Evolutionary conservation across 2,888 invertebrate species (phyloP), one percentile per base, ranked within the genome.

Genomic region (Eristalis arbustorum): DNA sequence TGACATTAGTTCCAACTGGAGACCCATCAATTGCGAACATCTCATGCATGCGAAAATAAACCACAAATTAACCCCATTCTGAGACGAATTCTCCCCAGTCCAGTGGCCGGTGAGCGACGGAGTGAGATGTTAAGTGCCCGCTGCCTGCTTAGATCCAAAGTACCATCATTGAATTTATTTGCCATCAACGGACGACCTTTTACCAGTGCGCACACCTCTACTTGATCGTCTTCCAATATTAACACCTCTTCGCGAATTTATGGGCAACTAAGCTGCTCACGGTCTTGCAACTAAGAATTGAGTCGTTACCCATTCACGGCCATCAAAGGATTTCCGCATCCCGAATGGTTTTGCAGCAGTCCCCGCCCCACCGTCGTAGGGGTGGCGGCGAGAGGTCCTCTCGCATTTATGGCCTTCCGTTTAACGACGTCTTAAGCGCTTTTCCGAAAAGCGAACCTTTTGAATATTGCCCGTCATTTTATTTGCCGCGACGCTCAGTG

Each of bases 401-500:
- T 25, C 72, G 84, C 71, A 76, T 84, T 84, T 81, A 84, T 81
- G 84, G 71, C 84, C 72, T 76, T 84, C 57, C 72, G 49, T 74
- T 84, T 76, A 68, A 84, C 72, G 84, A 81, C 34, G 76, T 67
- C 81, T 84, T 84, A 81, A 84, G 81, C 61, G 75, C 63, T 76
- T 72, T 78, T 68, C 62, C 62, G 37, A 22, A 71, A 66, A 80
- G 63, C 62, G 79, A 82, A 82, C 82, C 85, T 82, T 85, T 82
- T 84, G 69, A 82, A 85, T 82, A 85, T 74, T 42, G 66, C 73
- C 66, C 72, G 66, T 78, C 73, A 69, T 85, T 77, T 78, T 82
- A 82, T 74, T 64, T 59, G 59, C 6, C 31, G 31, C 4, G 31
- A 10, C 31, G 31, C 31, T 5, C 31, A 10, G 3, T 2, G 25